Evolutionary conservation across 2,888 invertebrate genomes (phyloP).

Genomic region (Stegophylla sp.): DNA sequence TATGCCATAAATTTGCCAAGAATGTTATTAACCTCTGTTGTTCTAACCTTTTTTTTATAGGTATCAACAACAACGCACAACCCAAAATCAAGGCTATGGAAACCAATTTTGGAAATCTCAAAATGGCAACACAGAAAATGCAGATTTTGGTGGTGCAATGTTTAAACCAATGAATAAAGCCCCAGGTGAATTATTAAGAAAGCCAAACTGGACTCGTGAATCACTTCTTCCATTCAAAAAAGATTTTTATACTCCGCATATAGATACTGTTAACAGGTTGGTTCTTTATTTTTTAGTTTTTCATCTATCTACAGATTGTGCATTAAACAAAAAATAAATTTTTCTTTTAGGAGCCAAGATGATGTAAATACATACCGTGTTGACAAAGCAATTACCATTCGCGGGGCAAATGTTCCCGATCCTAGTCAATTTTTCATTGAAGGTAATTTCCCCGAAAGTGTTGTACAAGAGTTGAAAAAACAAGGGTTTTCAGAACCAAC

Average conservation of each 20-base stretch:
- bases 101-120: conserved; percentile 55
- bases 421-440: conserved; percentile 90
- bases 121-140: conserved; percentile 51
- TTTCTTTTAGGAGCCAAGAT: conserved; percentile 66
- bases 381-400: conserved; percentile 84
- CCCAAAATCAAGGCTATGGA: conserved; percentile 54
- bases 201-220: conserved; percentile 86
- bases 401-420: conserved; percentile 81
- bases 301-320: not conserved
- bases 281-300: not conserved
- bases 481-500: conserved; percentile 89
- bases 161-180: conserved; percentile 55
- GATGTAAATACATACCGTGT: conserved; percentile 81
- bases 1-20: too few relatives aligned
- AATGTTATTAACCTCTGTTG: too few relatives aligned
- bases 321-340: not conserved
- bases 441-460: conserved; percentile 81
- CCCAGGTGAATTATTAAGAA: conserved; percentile 68
- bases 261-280: conserved; percentile 70
- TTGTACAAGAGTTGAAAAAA: conserved; percentile 74
- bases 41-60: conserved; percentile 28
- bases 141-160: conserved; percentile 55
- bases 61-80: conserved; percentile 52
- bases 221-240: conserved; percentile 88
- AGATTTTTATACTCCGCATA: conserved; percentile 88